Conservation (phyloP, 2,113 vertebrate genomes). For the Aptenodytes patagonicus region DNA sequence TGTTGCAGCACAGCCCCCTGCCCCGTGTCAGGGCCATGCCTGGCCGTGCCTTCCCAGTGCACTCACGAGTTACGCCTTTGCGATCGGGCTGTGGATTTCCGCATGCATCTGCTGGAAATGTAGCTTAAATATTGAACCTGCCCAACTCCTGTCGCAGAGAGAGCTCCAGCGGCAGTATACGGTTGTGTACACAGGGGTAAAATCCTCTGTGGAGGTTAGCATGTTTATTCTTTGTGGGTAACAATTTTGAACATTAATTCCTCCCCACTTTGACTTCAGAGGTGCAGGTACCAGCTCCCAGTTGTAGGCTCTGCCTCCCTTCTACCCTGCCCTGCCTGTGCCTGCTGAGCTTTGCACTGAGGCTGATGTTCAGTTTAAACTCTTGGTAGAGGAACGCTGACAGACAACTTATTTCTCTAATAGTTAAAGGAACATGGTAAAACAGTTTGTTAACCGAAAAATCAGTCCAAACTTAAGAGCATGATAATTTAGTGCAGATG, state of each 20-base stretch:
- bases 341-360: background rate
- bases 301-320: background rate
- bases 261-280: background rate
- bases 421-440: background rate
- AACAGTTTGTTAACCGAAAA: background rate
- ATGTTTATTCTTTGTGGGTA: background rate
- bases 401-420: background rate
- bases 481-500: constrained; percentile 29
- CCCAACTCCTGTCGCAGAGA: fast-evolving
- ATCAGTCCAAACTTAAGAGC: background rate
- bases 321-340: background rate
- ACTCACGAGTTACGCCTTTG: background rate
- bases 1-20: background rate
- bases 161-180: background rate
- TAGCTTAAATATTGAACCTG: background rate
- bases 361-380: background rate
- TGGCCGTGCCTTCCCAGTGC: background rate
- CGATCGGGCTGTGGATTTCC: background rate
- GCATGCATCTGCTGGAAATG: background rate
- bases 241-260: background rate
- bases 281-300: background rate
- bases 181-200: background rate
- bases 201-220: background rate
- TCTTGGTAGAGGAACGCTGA: background rate
- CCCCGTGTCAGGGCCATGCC: background rate